These are phyloP conservation scores for Cuculus canorus DNA, from an alignment of 2,797 vertebrate species.

Conservation along the genomic window DNA sequence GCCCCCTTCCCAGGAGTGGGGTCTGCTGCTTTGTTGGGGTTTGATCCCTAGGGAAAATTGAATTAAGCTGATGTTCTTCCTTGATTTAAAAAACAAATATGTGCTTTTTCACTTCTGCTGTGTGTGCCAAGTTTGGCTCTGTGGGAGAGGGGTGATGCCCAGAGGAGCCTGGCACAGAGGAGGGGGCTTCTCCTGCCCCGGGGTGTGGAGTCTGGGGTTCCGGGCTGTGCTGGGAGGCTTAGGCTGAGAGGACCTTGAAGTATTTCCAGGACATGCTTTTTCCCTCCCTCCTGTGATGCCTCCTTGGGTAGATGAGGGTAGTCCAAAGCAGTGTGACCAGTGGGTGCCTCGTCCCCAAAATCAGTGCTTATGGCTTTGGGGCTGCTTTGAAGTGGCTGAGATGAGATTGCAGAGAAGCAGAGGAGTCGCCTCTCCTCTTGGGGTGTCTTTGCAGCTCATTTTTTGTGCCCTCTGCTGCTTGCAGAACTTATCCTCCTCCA, in stretches of 20 bases:
- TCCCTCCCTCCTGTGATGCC: fast-evolving
- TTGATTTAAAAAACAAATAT: neutral
- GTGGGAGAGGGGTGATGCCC: neutral
- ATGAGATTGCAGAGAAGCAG: neutral
- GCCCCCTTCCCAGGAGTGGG: neutral
- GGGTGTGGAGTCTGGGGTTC: neutral
- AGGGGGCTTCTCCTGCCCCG: neutral
- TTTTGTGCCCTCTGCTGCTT: neutral
- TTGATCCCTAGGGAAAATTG: neutral
- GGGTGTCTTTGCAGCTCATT: neutral
- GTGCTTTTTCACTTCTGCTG: neutral
- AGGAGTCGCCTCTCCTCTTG: fast-evolving
- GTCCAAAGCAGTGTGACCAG: too few species aligned
- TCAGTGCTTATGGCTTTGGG: fast-evolving
- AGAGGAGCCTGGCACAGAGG: neutral
- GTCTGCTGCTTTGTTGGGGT: neutral
- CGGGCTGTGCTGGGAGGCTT: neutral
- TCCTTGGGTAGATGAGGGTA: neutral
- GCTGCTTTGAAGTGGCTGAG: neutral
- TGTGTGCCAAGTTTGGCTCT: fast-evolving
- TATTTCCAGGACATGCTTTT: neutral
- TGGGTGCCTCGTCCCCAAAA: neutral
- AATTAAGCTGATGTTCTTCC: neutral
- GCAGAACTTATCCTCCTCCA: neutral
- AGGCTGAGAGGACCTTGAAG: fast-evolving